These are phyloP conservation scores for Microplitis demolitor DNA, from an alignment of 1,140 invertebrate species.

Conservation along the genomic window DNA sequence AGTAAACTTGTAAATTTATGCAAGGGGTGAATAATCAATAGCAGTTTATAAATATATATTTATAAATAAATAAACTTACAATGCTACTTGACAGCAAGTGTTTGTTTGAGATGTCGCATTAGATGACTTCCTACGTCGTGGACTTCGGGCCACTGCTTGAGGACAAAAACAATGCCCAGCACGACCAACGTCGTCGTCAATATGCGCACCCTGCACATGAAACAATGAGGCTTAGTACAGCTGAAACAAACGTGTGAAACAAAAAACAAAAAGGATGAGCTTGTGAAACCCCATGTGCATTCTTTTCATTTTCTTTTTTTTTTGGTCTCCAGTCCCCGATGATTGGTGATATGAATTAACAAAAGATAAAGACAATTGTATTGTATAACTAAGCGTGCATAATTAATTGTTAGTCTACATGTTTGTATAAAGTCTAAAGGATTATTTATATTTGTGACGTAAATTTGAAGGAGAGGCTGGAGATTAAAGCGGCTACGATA, in stretches of 20 bases:
- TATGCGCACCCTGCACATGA: constrained; percentile 78
- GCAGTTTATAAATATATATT: background rate
- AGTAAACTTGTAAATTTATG: too few relatives aligned
- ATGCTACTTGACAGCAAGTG: constrained; percentile 69
- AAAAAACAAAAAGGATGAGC: constrained; percentile 51
- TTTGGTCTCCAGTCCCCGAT: background rate
- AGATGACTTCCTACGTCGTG: constrained; percentile 74
- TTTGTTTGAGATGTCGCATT: constrained; percentile 72
- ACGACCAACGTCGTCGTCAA: constrained; percentile 81
- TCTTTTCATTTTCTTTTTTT: background rate
- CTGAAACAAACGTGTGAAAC: constrained; percentile 57
- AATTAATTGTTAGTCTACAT: background rate
- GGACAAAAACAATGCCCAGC: constrained; percentile 78
- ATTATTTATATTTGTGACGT: background rate
- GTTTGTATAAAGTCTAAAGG: background rate
- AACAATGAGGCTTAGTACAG: constrained; percentile 62
- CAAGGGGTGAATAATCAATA: background rate
- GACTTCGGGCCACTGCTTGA: constrained; percentile 88
- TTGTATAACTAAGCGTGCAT: too few relatives aligned
- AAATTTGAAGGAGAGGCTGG: background rate
- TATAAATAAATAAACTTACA: constrained; percentile 42
- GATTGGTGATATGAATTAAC: background rate
- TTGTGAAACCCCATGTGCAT: constrained; percentile 37
- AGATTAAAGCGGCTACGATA: background rate
- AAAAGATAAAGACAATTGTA: background rate